Percentiles rank a stretch among this genome's conserved stretches.
These are phyloP conservation scores for Caenorhabditis sp. DNA, from an alignment of 2,888 invertebrate species.

Conservation along the genomic window DNA sequence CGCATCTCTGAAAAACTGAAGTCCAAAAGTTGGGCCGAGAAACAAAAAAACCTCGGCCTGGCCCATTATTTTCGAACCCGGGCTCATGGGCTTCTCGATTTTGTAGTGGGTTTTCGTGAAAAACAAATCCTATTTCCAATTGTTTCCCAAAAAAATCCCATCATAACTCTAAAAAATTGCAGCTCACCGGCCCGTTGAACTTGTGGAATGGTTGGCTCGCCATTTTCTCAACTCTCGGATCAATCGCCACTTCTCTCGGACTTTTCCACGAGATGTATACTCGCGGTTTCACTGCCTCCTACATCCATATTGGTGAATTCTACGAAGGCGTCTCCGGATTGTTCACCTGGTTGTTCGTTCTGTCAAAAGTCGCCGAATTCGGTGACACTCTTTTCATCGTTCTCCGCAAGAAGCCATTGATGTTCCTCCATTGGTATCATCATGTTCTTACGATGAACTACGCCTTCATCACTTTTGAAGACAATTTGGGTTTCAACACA, in stretches of 20 bases:
- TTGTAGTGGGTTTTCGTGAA: no score
- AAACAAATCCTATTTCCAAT: no score
- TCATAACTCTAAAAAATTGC: background rate
- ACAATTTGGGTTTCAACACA: slow-evolving; percentile 62
- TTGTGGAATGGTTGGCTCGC: slow-evolving; percentile 67
- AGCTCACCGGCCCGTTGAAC: slow-evolving; percentile 58
- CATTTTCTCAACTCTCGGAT: slow-evolving; percentile 62
- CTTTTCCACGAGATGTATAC: slow-evolving; percentile 45
- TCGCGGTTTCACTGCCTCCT: slow-evolving; percentile 48
- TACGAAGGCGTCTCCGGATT: slow-evolving; percentile 55
- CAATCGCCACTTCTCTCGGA: slow-evolving; percentile 51
- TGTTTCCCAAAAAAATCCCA: no score
- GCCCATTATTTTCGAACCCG: no score
- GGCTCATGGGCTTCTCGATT: no score
- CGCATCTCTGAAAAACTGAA: no score
- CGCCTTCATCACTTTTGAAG: slow-evolving; percentile 57
- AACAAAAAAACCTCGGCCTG: no score
- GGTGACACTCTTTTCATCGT: slow-evolving; percentile 60
- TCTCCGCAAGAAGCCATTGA: slow-evolving; percentile 54
- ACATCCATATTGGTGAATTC: slow-evolving; percentile 48
- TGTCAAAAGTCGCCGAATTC: slow-evolving; percentile 58
- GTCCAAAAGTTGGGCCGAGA: no score
- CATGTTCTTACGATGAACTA: slow-evolving; percentile 69
- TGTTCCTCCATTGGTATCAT: slow-evolving; percentile 67
- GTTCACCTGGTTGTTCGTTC: slow-evolving; percentile 61